Conservation (phyloP, 23 tunicate genomes). For the Trididemnum clinides region DNA sequence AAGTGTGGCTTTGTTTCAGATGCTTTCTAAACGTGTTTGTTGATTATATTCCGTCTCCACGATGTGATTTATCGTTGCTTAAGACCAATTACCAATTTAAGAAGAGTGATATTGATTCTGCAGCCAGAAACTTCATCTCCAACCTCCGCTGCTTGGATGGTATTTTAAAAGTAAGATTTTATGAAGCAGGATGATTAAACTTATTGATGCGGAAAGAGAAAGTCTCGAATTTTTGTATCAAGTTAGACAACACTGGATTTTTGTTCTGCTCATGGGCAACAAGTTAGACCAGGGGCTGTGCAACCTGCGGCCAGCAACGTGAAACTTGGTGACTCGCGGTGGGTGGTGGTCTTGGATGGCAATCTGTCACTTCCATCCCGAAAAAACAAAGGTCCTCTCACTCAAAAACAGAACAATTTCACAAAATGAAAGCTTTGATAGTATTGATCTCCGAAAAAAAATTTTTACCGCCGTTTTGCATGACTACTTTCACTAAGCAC, state of each 20-base stretch:
- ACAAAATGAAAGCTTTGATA: too few relatives aligned
- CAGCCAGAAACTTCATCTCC: slow-evolving; percentile 22
- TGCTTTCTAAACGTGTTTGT: slow-evolving; percentile 59
- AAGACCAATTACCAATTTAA: slow-evolving; percentile 33
- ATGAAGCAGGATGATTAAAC: not conserved
- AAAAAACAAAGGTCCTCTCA: too few relatives aligned
- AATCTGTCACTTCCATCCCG: too few relatives aligned
- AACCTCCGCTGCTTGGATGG: slow-evolving; percentile 25
- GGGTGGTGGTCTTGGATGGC: too few relatives aligned
- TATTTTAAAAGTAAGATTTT: slow-evolving; percentile 20
- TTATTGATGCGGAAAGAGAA: not conserved
- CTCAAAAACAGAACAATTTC: too few relatives aligned
- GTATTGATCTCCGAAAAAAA: too few relatives aligned
- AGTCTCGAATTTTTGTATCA: too few relatives aligned
- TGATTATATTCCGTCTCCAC: slow-evolving; percentile 34
- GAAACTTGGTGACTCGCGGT: too few relatives aligned
- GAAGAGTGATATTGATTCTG: not conserved
- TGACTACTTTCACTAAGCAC: too few relatives aligned
- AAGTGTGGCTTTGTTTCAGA: slow-evolving; percentile 20
- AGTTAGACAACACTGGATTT: not conserved
- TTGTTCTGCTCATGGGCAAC: not conserved
- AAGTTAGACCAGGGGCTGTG: too few relatives aligned
- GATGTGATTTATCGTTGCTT: slow-evolving; percentile 20
- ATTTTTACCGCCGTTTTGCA: too few relatives aligned
- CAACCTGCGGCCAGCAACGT: too few relatives aligned